Percentiles rank a stretch among this genome's conserved stretches.
Conservation (phyloP, 2,888 invertebrate genomes). For the Papilio gigon region DNA sequence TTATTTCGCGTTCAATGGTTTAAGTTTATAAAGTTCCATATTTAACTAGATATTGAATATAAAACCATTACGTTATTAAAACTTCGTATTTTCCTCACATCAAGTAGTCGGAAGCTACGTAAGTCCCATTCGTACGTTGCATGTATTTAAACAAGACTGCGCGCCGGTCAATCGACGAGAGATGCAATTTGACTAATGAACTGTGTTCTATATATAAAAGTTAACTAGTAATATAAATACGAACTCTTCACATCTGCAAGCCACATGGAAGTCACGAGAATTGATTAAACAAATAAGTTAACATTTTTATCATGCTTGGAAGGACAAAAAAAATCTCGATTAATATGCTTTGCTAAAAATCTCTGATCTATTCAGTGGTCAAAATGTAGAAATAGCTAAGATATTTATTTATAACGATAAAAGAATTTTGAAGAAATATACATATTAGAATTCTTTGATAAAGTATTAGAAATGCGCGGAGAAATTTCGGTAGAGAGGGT, state of each 20-base stretch:
- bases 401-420: background rate
- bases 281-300: background rate
- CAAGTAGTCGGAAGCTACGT: slow-evolving; percentile 14
- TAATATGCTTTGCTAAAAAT: background rate
- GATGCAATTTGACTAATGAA: slow-evolving; percentile 19
- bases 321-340: background rate
- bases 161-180: background rate
- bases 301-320: background rate
- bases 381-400: background rate
- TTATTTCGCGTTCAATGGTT: too few relatives aligned
- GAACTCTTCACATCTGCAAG: background rate
- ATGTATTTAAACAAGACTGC: slow-evolving; percentile 16
- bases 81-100: slow-evolving; percentile 5
- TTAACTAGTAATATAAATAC: background rate
- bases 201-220: background rate
- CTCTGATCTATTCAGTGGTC: background rate
- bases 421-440: slow-evolving; percentile 1
- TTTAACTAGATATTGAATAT: slow-evolving; percentile 4
- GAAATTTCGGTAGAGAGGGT: slow-evolving; percentile 6
- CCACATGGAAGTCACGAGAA: too few relatives aligned
- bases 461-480: background rate
- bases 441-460: background rate
- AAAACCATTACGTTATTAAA: slow-evolving; percentile 2
- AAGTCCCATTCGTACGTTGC: slow-evolving; percentile 7
- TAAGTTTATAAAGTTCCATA: background rate